Percentiles rank a stretch among this genome's conserved stretches.
These are phyloP conservation scores for Drosophila ambigua DNA, from an alignment of 1,140 invertebrate species.

Conservation along the genomic window DNA sequence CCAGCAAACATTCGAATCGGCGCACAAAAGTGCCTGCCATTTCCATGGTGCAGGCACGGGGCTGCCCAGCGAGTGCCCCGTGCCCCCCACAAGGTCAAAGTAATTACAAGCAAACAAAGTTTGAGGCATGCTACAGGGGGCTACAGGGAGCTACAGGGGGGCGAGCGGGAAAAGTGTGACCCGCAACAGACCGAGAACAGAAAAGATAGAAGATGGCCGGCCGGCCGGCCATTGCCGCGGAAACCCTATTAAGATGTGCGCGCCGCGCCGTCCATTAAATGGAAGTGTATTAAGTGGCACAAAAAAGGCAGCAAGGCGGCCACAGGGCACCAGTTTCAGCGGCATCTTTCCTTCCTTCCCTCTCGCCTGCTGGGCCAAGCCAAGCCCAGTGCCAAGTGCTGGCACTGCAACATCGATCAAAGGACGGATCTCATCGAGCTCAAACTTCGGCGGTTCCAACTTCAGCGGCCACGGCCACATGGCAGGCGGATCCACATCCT, in stretches of 20 bases:
- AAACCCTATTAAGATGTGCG: too few relatives aligned
- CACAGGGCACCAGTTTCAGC: conserved; percentile 20
- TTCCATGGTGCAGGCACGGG: neutral
- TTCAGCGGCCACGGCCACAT: too few relatives aligned
- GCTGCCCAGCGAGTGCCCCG: neutral
- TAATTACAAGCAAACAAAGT: conserved; percentile 62
- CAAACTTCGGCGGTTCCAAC: neutral
- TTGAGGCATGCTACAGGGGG: conserved; percentile 13
- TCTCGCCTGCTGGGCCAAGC: neutral
- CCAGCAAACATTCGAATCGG: too few relatives aligned
- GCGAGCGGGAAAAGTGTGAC: conserved; percentile 11
- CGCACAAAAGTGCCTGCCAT: too few relatives aligned
- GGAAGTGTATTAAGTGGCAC: conserved; percentile 45
- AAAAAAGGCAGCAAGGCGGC: conserved; percentile 29
- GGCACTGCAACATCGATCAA: too few relatives aligned
- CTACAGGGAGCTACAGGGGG: too few relatives aligned
- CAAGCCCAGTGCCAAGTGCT: too few relatives aligned
- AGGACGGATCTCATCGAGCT: too few relatives aligned
- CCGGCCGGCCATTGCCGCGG: neutral
- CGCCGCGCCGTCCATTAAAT: too few relatives aligned
- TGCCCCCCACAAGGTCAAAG: conserved; percentile 44
- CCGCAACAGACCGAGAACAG: neutral
- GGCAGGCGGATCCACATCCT: too few relatives aligned
- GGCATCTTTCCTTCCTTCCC: neutral
- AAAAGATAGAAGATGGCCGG: neutral